A percentile compares a stretch with the other conserved stretches of the same genome.
Conservation (phyloP, 2,888 invertebrate genomes). For the Papilio demoleus region DNA sequence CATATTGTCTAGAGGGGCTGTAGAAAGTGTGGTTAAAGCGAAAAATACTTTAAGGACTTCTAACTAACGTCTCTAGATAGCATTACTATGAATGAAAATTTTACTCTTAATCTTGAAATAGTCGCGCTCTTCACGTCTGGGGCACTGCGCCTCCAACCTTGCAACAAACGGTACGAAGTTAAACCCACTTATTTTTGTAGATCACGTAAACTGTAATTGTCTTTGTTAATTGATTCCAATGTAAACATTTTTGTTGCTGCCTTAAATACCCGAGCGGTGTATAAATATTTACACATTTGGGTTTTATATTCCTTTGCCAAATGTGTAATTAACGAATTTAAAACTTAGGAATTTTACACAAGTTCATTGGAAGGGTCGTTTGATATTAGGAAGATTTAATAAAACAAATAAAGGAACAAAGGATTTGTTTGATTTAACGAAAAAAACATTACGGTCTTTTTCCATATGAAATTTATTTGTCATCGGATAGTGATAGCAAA, state of each 20-base stretch:
- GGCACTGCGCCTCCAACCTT: no score
- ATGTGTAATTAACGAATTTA: slow-evolving; percentile 21
- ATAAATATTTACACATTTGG: slow-evolving; percentile 31
- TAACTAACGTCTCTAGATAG: no score
- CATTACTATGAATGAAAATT: no score
- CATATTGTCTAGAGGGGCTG: no score
- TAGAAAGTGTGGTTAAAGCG: no score
- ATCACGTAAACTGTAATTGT: slow-evolving; percentile 21
- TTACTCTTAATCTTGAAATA: no score
- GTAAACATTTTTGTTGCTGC: slow-evolving; percentile 31
- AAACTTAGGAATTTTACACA: slow-evolving; percentile 14
- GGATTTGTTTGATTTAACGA: neutral
- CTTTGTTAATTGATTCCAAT: slow-evolving; percentile 31
- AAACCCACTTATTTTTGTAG: slow-evolving; percentile 12
- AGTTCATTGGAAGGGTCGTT: neutral
- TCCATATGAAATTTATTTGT: no score
- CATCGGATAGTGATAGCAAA: no score
- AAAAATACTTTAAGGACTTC: no score
- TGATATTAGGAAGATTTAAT: neutral
- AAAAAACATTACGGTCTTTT: no score
- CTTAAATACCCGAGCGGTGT: slow-evolving; percentile 4
- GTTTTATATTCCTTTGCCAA: slow-evolving; percentile 24
- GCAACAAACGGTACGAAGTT: no score
- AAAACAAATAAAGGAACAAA: neutral
- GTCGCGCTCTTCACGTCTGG: no score